These are phyloP conservation scores for Leptarthrus brevirostris DNA, from an alignment of 2,888 invertebrate genomes.

Conservation along the genomic window DNA sequence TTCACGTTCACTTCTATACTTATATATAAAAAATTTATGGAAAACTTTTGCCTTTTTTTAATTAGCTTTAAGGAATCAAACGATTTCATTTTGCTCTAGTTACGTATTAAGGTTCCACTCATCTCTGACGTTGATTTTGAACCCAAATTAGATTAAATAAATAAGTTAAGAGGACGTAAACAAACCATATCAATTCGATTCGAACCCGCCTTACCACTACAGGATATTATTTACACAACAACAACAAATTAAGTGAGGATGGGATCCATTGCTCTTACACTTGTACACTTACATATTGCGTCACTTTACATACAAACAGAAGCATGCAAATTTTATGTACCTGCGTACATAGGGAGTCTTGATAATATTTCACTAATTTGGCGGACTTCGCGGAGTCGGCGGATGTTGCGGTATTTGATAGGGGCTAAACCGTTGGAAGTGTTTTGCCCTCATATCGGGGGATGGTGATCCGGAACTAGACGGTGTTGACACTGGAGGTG, in stretches of 20 bases:
- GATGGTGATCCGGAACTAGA: slow-evolving; percentile 66
- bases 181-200: no score
- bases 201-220: neutral
- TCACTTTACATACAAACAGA: slow-evolving; percentile 2
- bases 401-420: slow-evolving; percentile 64
- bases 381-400: slow-evolving; percentile 61
- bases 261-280: neutral
- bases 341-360: neutral
- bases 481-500: slow-evolving; percentile 63
- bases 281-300: slow-evolving; percentile 4
- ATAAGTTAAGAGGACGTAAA: no score
- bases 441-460: slow-evolving; percentile 66
- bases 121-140: no score
- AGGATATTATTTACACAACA: slow-evolving; percentile 32
- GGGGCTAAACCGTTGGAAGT: slow-evolving; percentile 64
- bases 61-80: no score
- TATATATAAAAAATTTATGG: no score
- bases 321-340: slow-evolving; percentile 8
- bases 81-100: no score
- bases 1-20: no score
- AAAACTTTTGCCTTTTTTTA: no score
- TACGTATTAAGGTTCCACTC: no score
- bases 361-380: slow-evolving; percentile 58
- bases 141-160: no score
- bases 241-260: neutral